Evolutionary conservation across 2,113 vertebrate species (phyloP).

Genomic region (Zapornia atra): DNA sequence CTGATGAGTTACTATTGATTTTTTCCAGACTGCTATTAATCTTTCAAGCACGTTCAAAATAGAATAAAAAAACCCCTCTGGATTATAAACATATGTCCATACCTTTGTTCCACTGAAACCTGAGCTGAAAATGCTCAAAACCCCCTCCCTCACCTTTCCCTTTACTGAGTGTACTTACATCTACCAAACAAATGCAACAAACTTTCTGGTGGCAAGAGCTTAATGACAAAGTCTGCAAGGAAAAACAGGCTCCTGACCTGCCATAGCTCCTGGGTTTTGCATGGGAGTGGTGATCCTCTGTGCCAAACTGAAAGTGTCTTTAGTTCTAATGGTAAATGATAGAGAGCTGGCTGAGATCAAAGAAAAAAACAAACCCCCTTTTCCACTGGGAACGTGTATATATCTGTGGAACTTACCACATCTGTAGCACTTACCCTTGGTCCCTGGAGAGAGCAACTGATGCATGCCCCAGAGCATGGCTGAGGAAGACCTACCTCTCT

Average conservation of each 20-base stretch:
- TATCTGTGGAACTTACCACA: not conserved
- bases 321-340: not conserved
- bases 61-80: not conserved
- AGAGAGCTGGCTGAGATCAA: not conserved
- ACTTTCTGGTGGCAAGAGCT: not conserved
- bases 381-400: not conserved
- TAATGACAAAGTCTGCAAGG: not conserved
- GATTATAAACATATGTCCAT: not conserved
- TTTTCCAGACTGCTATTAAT: slow-evolving; percentile 32
- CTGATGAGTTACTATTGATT: slow-evolving; percentile 54
- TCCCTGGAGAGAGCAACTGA: not conserved
- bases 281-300: not conserved
- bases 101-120: not conserved
- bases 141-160: not conserved
- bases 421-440: not conserved
- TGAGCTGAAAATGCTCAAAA: not conserved
- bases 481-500: not conserved
- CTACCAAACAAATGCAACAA: not conserved
- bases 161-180: not conserved
- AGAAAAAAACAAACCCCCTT: not conserved
- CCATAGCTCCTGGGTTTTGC: not conserved
- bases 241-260: not conserved
- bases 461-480: not conserved
- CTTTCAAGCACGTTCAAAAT: slow-evolving; percentile 27
- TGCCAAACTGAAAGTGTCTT: not conserved